phyloP scores from a whole-genome alignment of 2,113 vertebrate species.

The Oryzias melastigma region DNA sequence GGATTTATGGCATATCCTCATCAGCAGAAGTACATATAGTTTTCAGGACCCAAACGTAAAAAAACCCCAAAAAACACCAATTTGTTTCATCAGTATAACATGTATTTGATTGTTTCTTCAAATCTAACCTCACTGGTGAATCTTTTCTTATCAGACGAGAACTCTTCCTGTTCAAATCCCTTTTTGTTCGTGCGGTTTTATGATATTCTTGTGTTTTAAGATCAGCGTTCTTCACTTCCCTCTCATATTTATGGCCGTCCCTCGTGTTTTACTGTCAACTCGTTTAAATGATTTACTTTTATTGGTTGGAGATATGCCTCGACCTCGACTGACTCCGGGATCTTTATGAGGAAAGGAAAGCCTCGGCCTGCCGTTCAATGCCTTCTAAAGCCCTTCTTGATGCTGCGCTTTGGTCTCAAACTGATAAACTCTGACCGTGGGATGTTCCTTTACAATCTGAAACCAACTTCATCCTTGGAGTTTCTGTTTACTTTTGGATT shows the following conservation, averaged over 20 bases:
- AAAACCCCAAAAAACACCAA: too few relatives aligned
- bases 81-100: too few relatives aligned
- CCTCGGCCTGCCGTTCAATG: not conserved
- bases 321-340: not conserved
- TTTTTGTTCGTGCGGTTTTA: not conserved
- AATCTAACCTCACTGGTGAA: too few relatives aligned
- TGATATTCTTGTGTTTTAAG: not conserved
- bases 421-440: too few relatives aligned
- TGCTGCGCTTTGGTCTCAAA: not conserved
- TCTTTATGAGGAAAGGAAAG: not conserved
- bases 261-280: not conserved
- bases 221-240: not conserved
- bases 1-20: too few relatives aligned
- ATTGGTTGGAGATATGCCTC: not conserved
- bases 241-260: not conserved
- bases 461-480: too few relatives aligned
- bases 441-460: too few relatives aligned
- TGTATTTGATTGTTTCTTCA: too few relatives aligned
- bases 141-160: too few relatives aligned
- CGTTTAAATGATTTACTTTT: slow-evolving; percentile 19
- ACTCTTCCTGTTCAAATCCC: not conserved
- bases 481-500: too few relatives aligned
- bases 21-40: too few relatives aligned
- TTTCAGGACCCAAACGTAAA: too few relatives aligned
- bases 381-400: not conserved